Conservation (phyloP, 2,888 invertebrate species). For the Hymenopus coronatus region DNA sequence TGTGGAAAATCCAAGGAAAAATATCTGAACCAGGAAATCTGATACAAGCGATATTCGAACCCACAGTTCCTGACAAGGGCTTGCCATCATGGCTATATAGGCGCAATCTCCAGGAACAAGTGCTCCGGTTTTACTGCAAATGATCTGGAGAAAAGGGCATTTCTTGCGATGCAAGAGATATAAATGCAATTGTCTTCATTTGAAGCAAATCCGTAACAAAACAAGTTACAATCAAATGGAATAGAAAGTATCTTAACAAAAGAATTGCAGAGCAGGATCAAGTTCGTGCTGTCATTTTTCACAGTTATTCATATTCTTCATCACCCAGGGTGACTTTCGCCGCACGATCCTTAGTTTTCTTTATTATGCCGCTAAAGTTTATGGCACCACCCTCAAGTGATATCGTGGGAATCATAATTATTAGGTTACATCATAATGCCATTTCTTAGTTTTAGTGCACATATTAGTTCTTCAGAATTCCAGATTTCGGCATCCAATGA, state of each 20-base stretch:
- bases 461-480: background rate
- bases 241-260: background rate
- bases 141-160: too few relatives aligned
- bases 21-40: too few relatives aligned
- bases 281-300: background rate
- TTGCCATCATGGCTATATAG: too few relatives aligned
- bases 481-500: too few relatives aligned
- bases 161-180: background rate
- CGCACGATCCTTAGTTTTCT: background rate
- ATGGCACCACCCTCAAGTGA: background rate
- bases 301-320: background rate
- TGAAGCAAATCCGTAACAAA: background rate
- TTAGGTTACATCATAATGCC: background rate
- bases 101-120: too few relatives aligned
- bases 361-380: background rate
- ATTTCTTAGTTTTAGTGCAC: background rate
- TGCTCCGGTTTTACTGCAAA: too few relatives aligned
- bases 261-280: background rate
- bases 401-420: background rate
- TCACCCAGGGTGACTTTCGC: background rate
- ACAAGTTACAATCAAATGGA: background rate
- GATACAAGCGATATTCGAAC: too few relatives aligned
- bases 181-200: background rate
- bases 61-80: too few relatives aligned
- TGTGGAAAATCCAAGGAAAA: too few relatives aligned